Evolutionary conservation across 35 echinoderm and acorn worm genomes (phyloP), one percentile per base, ranked within the genome.

Genomic region (Heliocidaris tuberculata): DNA sequence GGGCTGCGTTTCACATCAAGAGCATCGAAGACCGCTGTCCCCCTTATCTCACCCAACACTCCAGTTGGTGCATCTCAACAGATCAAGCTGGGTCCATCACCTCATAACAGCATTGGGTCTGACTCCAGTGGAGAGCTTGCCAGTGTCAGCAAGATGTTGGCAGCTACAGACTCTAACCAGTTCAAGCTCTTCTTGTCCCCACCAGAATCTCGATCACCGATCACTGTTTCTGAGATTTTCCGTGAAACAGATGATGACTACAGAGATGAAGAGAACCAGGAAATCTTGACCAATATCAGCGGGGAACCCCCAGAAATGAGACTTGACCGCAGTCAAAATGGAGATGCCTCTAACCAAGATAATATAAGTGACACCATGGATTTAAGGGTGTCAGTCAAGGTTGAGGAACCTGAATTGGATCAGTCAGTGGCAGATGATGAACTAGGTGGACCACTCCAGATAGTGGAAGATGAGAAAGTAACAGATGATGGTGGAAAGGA

Each of bases 131-230:
- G 90, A 12, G 98, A 99, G 32, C 95, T 99, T 61, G 93, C 98
- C 8, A 99, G 98, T 87, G 93, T 99, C 7, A 96, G 96, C 32
- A 99, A 97, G 65, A 99, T 99, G 95, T 94, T 99, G 30, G 98
- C 98, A 48, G 96, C 96, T 60, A 96, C 98, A 5, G 95, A 96
- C 35, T 94, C 96, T 32, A 97, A 96, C 59, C 97, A 97, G 65
- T 97, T 99, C 91, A 96, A 99, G 32, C 92, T 94, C 2, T 97
- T 94, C 78, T 93, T 98, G 89, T 85, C 96, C 11, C 95, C 96
- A 71, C 96, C 93, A 54, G 87, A 94, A 85, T 32, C 52, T 48
- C 16, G 78, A 86, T 87, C 71, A 21, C 48, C 94, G 2, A 31
- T 87, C 12, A 86, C 94, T 27, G 29, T 87, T 6, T 21, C 24